phyloP scores from a whole-genome alignment of 1,140 invertebrate species.

The Ganaspis sp. region DNA sequence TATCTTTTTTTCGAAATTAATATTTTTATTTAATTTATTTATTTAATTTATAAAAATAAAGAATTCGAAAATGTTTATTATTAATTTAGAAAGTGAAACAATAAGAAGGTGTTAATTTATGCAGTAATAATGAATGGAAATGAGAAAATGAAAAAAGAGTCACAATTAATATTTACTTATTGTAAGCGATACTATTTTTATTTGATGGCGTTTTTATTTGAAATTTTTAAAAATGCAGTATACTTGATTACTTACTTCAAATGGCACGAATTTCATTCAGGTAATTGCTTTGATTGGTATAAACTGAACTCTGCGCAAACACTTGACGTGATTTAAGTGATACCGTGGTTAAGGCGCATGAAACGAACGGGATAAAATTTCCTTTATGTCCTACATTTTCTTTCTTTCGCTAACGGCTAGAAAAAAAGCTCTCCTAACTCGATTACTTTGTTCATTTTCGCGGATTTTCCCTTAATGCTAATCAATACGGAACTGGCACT shows the following conservation, averaged over 20 bases:
- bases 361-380: slow-evolving; percentile 20
- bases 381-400: slow-evolving; percentile 5
- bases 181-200: background rate
- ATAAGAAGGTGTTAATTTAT: too few relatives aligned
- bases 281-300: slow-evolving; percentile 20
- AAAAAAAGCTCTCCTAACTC: slow-evolving; percentile 3
- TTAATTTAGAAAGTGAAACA: too few relatives aligned
- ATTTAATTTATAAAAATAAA: too few relatives aligned
- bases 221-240: background rate
- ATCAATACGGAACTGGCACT: slow-evolving; percentile 43
- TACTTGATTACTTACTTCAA: background rate
- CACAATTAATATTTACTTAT: background rate
- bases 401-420: background rate
- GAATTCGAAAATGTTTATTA: too few relatives aligned
- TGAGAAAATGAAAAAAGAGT: too few relatives aligned
- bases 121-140: too few relatives aligned
- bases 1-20: too few relatives aligned
- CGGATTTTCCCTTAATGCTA: slow-evolving; percentile 21
- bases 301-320: slow-evolving; percentile 19
- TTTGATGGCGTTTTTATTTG: background rate
- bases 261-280: slow-evolving; percentile 13
- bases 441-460: slow-evolving; percentile 21
- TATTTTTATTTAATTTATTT: too few relatives aligned
- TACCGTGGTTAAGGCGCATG: slow-evolving; percentile 5
- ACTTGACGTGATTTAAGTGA: slow-evolving; percentile 8